Conservation (phyloP, 2,888 invertebrate species). For the Ethmia dodecea region DNA sequence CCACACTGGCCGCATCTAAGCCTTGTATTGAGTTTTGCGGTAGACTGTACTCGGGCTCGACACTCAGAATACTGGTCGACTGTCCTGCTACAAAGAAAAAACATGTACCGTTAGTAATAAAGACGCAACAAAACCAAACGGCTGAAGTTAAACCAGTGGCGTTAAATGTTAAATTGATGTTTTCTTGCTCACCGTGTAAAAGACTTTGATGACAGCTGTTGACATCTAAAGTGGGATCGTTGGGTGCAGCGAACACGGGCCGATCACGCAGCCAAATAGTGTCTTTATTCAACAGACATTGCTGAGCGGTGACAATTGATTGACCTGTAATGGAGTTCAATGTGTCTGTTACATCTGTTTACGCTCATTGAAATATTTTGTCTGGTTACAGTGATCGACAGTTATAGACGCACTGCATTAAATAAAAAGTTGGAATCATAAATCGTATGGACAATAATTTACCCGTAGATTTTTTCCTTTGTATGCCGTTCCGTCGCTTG, state of each 20-base stretch:
- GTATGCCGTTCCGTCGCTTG: slow-evolving; percentile 56
- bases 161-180: not conserved
- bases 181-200: slow-evolving; percentile 52
- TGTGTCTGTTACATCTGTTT: slow-evolving; percentile 48
- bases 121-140: too few relatives aligned
- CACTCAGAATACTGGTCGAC: slow-evolving; percentile 62
- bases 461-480: slow-evolving; percentile 67
- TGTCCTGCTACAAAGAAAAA: slow-evolving; percentile 50
- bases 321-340: slow-evolving; percentile 63
- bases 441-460: slow-evolving; percentile 18
- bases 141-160: not conserved
- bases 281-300: slow-evolving; percentile 72
- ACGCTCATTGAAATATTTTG: not conserved
- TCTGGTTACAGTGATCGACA: not conserved
- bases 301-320: slow-evolving; percentile 70
- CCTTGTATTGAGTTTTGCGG: slow-evolving; percentile 71
- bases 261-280: slow-evolving; percentile 70
- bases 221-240: slow-evolving; percentile 53
- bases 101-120: slow-evolving; percentile 9
- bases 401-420: not conserved
- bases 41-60: slow-evolving; percentile 68
- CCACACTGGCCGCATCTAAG: slow-evolving; percentile 62
- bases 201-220: slow-evolving; percentile 68
- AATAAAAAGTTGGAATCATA: not conserved
- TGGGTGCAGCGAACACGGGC: slow-evolving; percentile 59